A percentile compares a stretch with the other conserved stretches of the same genome.
Evolutionary conservation across 2,797 vertebrate species (phyloP).

Genomic region (Pantherophis alleghaniensis): DNA sequence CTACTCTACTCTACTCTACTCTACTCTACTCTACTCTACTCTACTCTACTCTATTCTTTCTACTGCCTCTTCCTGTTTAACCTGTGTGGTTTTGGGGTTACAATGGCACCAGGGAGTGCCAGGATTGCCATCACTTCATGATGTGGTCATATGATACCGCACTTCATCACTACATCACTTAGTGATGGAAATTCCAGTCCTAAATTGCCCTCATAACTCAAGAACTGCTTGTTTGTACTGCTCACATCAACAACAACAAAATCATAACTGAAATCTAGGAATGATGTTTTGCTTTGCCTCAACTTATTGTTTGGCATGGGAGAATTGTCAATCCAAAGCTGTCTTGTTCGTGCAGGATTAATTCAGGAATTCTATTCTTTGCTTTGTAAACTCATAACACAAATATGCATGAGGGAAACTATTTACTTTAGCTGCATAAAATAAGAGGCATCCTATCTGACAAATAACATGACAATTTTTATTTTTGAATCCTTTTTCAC

Average conservation of each 20-base stretch:
- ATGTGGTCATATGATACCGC: no score
- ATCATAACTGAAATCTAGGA: neutral
- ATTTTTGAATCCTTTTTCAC: neutral
- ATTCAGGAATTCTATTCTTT: neutral
- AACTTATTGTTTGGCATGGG: neutral
- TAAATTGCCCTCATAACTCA: neutral
- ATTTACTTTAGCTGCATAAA: neutral
- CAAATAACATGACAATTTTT: neutral
- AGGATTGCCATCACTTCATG: no score
- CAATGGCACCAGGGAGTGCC: no score
- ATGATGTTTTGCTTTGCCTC: neutral
- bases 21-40: no score
- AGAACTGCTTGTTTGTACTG: neutral
- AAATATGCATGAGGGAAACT: neutral
- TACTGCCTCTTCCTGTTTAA: no score
- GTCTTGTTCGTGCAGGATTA: neutral
- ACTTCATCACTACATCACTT: no score
- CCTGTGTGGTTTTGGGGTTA: no score
- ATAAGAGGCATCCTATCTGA: neutral
- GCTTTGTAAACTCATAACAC: neutral
- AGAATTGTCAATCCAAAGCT: neutral
- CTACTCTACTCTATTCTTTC: no score
- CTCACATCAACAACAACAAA: neutral
- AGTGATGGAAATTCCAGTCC: neutral
- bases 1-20: no score